Evolutionary conservation across 2,888 invertebrate species (phyloP).

Genomic region (Kuschelorhynchus macadamiae): DNA sequence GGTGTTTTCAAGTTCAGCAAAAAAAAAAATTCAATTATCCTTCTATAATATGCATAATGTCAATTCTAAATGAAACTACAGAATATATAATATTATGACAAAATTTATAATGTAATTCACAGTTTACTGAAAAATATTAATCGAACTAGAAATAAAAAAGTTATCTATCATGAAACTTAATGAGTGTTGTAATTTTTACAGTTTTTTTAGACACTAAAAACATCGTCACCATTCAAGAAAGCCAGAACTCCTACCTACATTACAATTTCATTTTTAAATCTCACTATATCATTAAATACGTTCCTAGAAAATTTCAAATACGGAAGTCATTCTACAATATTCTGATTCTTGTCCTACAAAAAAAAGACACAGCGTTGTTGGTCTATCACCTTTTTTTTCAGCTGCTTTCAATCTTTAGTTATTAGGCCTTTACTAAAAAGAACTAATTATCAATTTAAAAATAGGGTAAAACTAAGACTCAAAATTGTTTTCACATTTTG

Average conservation of each 20-base stretch:
- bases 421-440: slow-evolving; percentile 14
- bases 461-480: background rate
- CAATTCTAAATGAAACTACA: too few relatives aligned
- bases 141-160: too few relatives aligned
- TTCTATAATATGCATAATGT: too few relatives aligned
- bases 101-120: too few relatives aligned
- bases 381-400: slow-evolving; percentile 14
- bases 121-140: too few relatives aligned
- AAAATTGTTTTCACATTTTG: background rate
- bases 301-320: slow-evolving; percentile 21
- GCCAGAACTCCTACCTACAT: background rate
- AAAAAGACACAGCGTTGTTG: slow-evolving; percentile 12
- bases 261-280: slow-evolving; percentile 25
- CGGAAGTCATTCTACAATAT: slow-evolving; percentile 6
- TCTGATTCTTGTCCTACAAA: background rate
- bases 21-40: too few relatives aligned
- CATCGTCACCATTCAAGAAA: too few relatives aligned
- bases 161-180: too few relatives aligned
- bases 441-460: background rate
- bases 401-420: slow-evolving; percentile 1
- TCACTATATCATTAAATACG: slow-evolving; percentile 34
- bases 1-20: too few relatives aligned
- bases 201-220: too few relatives aligned
- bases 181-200: too few relatives aligned
- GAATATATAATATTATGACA: too few relatives aligned